A percentile compares a stretch with the other conserved stretches of the same genome.
phyloP scores from a whole-genome alignment of 1,140 invertebrate species.

The Ceratoteleas bidentatus region DNA sequence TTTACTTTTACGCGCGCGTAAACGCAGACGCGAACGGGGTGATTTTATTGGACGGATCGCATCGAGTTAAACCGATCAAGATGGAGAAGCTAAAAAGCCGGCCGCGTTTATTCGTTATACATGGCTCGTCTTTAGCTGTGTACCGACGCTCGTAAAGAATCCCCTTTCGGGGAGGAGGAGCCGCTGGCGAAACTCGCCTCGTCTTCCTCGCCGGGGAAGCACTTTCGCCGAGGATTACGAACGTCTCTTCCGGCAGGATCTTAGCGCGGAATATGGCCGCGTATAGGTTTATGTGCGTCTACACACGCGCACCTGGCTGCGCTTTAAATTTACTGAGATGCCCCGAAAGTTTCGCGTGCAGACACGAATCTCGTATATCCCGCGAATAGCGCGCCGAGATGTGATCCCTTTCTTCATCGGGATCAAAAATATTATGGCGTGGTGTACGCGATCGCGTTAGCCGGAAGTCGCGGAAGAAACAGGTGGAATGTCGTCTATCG shows the following conservation, averaged over 20 bases:
- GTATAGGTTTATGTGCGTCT: slow-evolving; percentile 23
- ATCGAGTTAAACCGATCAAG: slow-evolving; percentile 79
- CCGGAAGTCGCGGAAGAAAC: slow-evolving; percentile 21
- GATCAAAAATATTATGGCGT: slow-evolving; percentile 51
- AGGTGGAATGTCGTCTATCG: no score
- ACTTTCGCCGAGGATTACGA: slow-evolving; percentile 67
- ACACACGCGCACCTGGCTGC: slow-evolving; percentile 50
- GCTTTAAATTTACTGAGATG: slow-evolving; percentile 65
- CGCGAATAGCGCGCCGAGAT: slow-evolving; percentile 16
- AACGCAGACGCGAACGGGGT: slow-evolving; percentile 74
- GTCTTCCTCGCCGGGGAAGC: slow-evolving; percentile 56
- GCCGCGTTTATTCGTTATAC: slow-evolving; percentile 75
- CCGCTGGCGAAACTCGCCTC: slow-evolving; percentile 41
- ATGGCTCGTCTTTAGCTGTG: slow-evolving; percentile 57
- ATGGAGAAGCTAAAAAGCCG: slow-evolving; percentile 79
- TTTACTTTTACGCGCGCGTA: slow-evolving; percentile 79
- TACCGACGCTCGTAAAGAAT: slow-evolving; percentile 75
- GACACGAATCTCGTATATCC: slow-evolving; percentile 54
- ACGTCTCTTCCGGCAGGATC: slow-evolving; percentile 58
- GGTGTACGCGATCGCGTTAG: slow-evolving; percentile 58
- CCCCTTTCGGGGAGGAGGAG: slow-evolving; percentile 55
- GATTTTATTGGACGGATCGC: slow-evolving; percentile 78
- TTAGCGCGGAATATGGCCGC: slow-evolving; percentile 62
- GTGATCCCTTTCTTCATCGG: slow-evolving; percentile 15
- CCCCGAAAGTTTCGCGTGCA: slow-evolving; percentile 56